These are phyloP conservation scores for Parelbella ahira DNA, from an alignment of 2,888 invertebrate genomes.

Conservation along the genomic window DNA sequence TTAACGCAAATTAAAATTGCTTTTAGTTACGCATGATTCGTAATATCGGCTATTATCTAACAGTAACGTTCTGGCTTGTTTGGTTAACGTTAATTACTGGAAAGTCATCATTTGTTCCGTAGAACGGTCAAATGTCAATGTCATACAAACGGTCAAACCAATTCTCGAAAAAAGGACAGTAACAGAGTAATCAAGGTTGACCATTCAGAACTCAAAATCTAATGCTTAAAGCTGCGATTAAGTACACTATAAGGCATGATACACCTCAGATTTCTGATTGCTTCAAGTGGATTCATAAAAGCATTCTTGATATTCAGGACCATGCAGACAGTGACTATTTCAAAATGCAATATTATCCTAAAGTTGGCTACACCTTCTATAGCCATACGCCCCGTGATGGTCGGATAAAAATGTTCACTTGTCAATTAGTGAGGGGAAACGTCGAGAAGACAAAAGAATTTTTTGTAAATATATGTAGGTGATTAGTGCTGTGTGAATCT, in stretches of 20 bases:
- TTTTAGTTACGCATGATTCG: constrained; percentile 49
- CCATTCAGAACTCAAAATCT: constrained; percentile 42
- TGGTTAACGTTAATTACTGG: constrained; percentile 22
- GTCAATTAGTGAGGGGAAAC: constrained; percentile 51
- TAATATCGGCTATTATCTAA: constrained; percentile 27
- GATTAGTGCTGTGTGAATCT: constrained; percentile 53
- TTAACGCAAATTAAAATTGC: constrained; percentile 32
- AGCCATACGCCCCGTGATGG: constrained; percentile 45
- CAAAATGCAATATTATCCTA: constrained; percentile 59
- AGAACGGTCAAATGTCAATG: too few species aligned
- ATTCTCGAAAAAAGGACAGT: constrained; percentile 8
- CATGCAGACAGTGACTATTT: constrained; percentile 53
- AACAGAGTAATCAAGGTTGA: constrained; percentile 33
- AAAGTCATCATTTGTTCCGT: too few species aligned
- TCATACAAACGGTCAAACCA: too few species aligned
- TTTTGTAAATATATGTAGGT: constrained; percentile 68
- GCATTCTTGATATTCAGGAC: constrained; percentile 68
- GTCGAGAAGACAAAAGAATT: constrained; percentile 41
- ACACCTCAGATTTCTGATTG: constrained; percentile 31
- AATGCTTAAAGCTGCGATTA: constrained; percentile 57
- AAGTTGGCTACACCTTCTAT: constrained; percentile 64
- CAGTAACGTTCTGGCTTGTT: constrained; percentile 16
- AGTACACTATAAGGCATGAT: constrained; percentile 55
- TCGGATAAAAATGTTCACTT: constrained; percentile 43
- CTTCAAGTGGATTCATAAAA: constrained; percentile 45